Evolutionary conservation across 2,888 invertebrate genomes (phyloP).

Genomic region (Keiferia lycopersicella): DNA sequence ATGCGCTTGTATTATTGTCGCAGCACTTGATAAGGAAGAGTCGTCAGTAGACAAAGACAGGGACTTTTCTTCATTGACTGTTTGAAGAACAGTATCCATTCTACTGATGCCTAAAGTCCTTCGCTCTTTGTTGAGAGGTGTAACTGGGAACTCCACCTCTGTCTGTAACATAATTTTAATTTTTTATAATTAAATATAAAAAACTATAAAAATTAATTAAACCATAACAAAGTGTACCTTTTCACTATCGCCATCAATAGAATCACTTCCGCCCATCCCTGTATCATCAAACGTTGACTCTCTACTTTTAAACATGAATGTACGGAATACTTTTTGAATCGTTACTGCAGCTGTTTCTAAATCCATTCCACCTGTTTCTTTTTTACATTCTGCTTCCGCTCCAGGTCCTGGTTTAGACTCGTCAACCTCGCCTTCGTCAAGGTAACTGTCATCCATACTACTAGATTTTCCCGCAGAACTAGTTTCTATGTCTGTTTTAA

Average conservation of each 20-base stretch:
- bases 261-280: conserved; percentile 52
- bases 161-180: conserved; percentile 52
- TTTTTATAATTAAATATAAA: not conserved
- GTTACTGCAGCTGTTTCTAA: conserved; percentile 78
- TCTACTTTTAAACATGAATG: conserved; percentile 72
- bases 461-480: conserved; percentile 28
- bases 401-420: not conserved
- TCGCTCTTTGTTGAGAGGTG: conserved; percentile 57
- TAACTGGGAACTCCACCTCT: conserved; percentile 44
- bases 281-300: conserved; percentile 68
- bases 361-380: conserved; percentile 58
- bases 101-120: conserved; percentile 63
- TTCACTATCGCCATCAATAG: conserved; percentile 50
- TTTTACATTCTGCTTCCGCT: not conserved
- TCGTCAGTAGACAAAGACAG: conserved; percentile 75
- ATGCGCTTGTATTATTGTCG: conserved; percentile 85
- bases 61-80: conserved; percentile 78
- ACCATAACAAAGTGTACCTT: conserved; percentile 44
- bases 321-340: conserved; percentile 81
- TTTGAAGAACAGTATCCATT: conserved; percentile 75
- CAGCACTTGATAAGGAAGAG: conserved; percentile 79
- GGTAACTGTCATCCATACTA: conserved; percentile 25
- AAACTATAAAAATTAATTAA: not conserved
- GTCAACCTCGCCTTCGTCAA: conserved; percentile 22
- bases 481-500: conserved; percentile 21